These are phyloP conservation scores for Anomalospiza imberbis DNA, from an alignment of 2,797 vertebrate genomes.

Conservation along the genomic window DNA sequence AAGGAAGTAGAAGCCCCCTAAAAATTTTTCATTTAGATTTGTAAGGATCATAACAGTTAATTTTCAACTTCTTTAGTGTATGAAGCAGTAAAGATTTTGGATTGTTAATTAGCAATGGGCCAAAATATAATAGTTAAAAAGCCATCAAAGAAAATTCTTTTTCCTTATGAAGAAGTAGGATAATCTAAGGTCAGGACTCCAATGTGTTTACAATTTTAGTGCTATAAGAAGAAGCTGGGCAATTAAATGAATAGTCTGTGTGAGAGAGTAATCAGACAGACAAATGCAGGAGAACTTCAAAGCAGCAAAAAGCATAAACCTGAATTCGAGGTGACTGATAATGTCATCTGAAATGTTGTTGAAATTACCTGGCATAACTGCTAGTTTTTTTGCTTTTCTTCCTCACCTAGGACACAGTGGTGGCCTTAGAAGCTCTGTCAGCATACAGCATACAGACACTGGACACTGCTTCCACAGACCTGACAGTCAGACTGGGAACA, in stretches of 20 bases:
- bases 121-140: neutral
- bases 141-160: neutral
- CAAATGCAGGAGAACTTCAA: neutral
- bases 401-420: conserved; percentile 70
- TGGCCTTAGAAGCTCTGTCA: conserved; percentile 73
- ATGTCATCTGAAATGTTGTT: neutral
- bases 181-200: neutral
- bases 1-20: neutral
- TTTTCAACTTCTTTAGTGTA: neutral
- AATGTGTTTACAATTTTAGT: neutral
- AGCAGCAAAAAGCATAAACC: neutral
- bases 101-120: neutral
- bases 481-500: conserved; percentile 55
- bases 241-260: neutral
- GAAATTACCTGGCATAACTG: neutral
- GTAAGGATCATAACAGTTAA: neutral
- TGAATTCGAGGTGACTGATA: neutral
- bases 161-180: neutral
- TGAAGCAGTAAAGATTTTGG: neutral
- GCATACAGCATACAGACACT: conserved; percentile 57
- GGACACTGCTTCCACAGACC: neutral
- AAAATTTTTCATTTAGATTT: neutral
- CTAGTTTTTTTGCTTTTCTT: neutral
- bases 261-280: neutral
- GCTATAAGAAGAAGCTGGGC: neutral